A percentile compares a stretch with the other conserved stretches of the same genome.
Evolutionary conservation across 2,888 invertebrate genomes (phyloP).

Genomic region (Drosophila barbarae): DNA sequence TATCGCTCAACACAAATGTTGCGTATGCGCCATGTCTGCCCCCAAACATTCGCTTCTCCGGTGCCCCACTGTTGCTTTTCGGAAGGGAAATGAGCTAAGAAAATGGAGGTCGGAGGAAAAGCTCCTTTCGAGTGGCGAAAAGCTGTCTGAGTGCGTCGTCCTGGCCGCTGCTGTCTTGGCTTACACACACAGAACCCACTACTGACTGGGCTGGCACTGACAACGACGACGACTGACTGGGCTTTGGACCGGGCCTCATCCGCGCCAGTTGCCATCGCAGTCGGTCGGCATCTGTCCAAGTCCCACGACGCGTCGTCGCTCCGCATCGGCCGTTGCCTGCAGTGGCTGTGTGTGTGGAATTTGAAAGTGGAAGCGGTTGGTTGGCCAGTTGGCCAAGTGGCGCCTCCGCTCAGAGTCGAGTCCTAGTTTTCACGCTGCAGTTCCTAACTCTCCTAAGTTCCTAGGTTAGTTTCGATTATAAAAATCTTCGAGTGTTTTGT

Average conservation of each 20-base stretch:
- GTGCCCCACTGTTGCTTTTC: constrained; percentile 18
- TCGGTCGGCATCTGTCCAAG: constrained; percentile 67
- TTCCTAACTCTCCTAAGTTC: constrained; percentile 4
- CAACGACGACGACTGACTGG: background rate
- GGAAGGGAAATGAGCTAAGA: background rate
- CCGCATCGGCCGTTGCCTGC: constrained; percentile 43
- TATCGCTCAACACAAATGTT: constrained; percentile 21
- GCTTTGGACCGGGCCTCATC: constrained; percentile 34
- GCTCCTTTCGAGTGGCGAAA: constrained; percentile 16
- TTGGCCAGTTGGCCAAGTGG: constrained; percentile 31
- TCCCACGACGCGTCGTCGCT: constrained; percentile 60
- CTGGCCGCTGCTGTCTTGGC: constrained; percentile 21
- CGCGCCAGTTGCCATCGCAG: constrained; percentile 30
- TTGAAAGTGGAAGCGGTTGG: constrained; percentile 16
- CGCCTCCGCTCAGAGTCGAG: constrained; percentile 24
- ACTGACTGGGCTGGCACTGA: background rate
- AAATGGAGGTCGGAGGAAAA: constrained; percentile 8
- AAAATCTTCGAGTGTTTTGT: background rate
- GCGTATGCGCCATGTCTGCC: constrained; percentile 38
- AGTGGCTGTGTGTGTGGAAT: constrained; percentile 20
- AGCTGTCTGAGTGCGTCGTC: constrained; percentile 34
- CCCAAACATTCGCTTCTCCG: constrained; percentile 13
- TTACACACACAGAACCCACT: background rate
- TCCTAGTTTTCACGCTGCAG: background rate
- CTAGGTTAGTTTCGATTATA: constrained; percentile 12